A percentile compares a stretch with the other conserved stretches of the same genome.
Evolutionary conservation across 2,113 vertebrate species (phyloP).

Genomic region (Grallaria varia): DNA sequence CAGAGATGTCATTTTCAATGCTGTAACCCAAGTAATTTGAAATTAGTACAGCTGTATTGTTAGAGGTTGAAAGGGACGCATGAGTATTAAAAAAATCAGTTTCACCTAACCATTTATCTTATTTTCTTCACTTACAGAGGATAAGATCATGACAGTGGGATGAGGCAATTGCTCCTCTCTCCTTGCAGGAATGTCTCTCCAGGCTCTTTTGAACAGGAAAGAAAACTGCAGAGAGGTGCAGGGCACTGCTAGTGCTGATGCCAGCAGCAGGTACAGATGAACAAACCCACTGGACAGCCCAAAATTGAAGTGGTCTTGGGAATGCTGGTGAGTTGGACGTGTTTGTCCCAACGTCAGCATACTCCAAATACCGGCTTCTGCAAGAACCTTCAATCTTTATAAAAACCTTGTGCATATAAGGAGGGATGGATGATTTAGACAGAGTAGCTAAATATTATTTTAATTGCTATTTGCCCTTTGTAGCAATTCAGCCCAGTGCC

Average conservation of each 20-base stretch:
- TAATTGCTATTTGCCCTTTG: not conserved
- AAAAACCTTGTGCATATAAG: not conserved
- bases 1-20: not conserved
- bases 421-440: not conserved
- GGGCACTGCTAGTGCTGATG: accelerated
- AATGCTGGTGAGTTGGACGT: not conserved
- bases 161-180: not conserved
- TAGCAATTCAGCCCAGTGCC: not conserved
- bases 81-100: not conserved
- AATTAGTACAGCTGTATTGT: not conserved
- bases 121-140: not conserved
- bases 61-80: not conserved
- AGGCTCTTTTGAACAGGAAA: not conserved
- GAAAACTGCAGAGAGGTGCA: not conserved
- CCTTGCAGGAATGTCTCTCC: accelerated
- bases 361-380: not conserved
- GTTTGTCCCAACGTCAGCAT: not conserved
- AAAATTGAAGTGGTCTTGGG: not conserved
- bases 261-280: not conserved
- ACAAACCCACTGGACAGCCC: not conserved
- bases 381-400: not conserved
- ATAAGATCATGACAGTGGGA: not conserved
- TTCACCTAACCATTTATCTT: not conserved
- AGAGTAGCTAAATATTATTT: not conserved
- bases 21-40: not conserved